These are phyloP conservation scores for Rhipidura dahli DNA, from an alignment of 2,113 vertebrate genomes.

Conservation along the genomic window DNA sequence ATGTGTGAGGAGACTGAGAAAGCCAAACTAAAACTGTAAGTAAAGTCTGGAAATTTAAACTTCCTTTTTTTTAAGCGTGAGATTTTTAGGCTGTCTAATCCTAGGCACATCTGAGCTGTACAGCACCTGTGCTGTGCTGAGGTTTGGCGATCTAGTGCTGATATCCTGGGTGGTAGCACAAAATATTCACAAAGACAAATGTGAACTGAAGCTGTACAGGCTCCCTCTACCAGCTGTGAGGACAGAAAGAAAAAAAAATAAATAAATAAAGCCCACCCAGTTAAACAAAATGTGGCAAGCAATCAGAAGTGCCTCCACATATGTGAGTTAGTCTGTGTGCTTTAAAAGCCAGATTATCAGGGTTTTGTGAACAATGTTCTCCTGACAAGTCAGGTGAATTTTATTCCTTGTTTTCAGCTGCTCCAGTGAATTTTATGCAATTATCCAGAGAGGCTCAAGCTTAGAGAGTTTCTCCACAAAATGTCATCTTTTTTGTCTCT, in stretches of 20 bases:
- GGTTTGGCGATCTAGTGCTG: neutral
- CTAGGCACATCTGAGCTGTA: neutral
- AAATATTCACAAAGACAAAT: conserved; percentile 58
- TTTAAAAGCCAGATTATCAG: neutral
- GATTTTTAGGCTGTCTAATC: neutral
- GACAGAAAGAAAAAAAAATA: neutral
- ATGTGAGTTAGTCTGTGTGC: neutral
- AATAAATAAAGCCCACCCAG: neutral
- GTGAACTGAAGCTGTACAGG: neutral
- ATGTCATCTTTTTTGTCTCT: neutral
- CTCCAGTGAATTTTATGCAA: neutral
- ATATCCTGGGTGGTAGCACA: neutral
- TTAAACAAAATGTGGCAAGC: neutral
- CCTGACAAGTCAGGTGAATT: neutral
- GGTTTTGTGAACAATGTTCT: neutral
- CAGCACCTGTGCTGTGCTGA: neutral
- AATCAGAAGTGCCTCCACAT: neutral
- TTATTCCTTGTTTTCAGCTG: conserved; percentile 22
- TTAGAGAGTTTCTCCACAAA: neutral
- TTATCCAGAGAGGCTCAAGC: neutral
- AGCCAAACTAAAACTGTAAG: conserved; percentile 10
- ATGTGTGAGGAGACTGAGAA: neutral
- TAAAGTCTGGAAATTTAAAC: neutral
- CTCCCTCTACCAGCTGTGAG: neutral
- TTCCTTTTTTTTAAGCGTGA: neutral